phyloP scores from a whole-genome alignment of 2,113 vertebrate genomes.

The Agapornis roseicollis region DNA sequence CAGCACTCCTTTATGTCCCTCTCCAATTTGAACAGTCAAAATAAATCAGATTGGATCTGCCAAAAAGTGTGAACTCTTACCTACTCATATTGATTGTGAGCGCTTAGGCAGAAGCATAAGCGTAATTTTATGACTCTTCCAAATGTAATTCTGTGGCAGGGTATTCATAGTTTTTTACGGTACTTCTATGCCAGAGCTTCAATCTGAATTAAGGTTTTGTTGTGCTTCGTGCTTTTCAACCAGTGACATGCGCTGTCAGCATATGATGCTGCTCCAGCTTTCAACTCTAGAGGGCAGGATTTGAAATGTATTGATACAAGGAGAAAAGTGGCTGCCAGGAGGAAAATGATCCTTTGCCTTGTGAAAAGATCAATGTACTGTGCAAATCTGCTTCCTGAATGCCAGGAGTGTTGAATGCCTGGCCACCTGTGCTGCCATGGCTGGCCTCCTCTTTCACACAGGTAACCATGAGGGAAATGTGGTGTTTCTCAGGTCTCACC shows the following conservation, averaged over 20 bases:
- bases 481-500: background rate
- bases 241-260: accelerated
- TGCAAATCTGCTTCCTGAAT: background rate
- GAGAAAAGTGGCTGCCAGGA: background rate
- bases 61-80: background rate
- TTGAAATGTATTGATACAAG: background rate
- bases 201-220: background rate
- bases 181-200: background rate
- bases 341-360: background rate
- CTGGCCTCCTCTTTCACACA: accelerated
- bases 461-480: background rate
- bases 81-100: background rate
- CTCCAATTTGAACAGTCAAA: background rate
- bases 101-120: background rate
- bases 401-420: background rate
- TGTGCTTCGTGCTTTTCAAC: background rate
- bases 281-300: background rate
- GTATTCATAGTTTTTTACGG: background rate
- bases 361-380: background rate
- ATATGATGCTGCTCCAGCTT: background rate
- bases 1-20: background rate
- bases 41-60: background rate
- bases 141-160: background rate
- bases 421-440: accelerated
- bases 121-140: background rate